Evolutionary conservation across 2,888 invertebrate genomes (phyloP), one percentile per base, ranked within the genome.

Genomic region (Archaeoteleia sp.): DNA sequence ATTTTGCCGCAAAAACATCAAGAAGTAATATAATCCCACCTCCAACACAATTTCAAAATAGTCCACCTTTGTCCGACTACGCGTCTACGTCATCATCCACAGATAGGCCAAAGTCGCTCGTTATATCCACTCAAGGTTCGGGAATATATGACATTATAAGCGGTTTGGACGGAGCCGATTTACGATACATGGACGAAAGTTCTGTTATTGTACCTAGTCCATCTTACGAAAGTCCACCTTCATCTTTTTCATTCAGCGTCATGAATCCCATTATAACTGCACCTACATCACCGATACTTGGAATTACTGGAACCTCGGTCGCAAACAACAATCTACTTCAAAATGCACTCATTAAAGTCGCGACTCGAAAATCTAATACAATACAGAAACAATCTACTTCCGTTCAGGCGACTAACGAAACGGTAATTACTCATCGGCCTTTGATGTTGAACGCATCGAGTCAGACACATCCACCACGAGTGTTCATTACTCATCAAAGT

Each of bases 131-230:
- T 10, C 86, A 87, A n/a, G 89, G 88, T 78, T 88, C 89, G 53
- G 87, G 88, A 43, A 91, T 91, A 27, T 94, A 91, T 78, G 95
- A 95, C 82, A 88, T 94, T 65, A 87, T 95, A 62, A 89, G 91
- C 12, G 92, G 92, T 43, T 88, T 95, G 85, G 95, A 95, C 81
- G 93, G 92, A 65, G 93, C 93, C n/a, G 95, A 96, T 85, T 86
- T 96, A 49, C 90, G 93, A 39, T 96, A 90, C 84, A 95, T 96
- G 95, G 96, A 96, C 82, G 95, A 96, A 82, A 95, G 95, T 84
- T 95, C 95, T 17, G 90, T 95, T 34, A 91, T 92, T 72, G 88
- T 94, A 60, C 91, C 93, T 55, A 93, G 94, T 68, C 93, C 94
- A 9, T 90, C 90, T 58, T 91, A 91, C 78, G 94, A 94, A 82